phyloP scores from a whole-genome alignment of 2,888 invertebrate species.

The Punctoribates punctum region DNA sequence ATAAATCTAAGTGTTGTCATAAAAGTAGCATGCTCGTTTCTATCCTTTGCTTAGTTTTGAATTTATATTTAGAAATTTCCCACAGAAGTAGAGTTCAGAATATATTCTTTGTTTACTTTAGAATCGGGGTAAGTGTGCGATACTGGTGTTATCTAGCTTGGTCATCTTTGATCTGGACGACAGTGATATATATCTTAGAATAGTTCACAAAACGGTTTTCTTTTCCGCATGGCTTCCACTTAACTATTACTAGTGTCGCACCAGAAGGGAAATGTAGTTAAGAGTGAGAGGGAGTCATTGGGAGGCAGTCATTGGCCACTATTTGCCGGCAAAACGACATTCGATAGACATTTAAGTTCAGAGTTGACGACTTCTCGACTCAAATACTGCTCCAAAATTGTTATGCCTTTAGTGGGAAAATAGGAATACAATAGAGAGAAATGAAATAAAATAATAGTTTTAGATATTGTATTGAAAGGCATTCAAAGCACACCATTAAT shows the following conservation, averaged over 20 bases:
- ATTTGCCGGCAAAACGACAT: background rate
- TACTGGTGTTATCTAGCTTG: no score
- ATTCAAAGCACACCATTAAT: conserved; percentile 26
- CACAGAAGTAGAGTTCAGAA: no score
- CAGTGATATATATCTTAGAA: background rate
- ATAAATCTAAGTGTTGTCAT: no score
- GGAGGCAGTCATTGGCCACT: background rate
- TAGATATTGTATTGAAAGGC: conserved; percentile 9
- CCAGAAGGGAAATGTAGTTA: conserved; percentile 9
- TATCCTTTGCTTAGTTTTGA: no score
- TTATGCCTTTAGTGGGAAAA: conserved; percentile 21
- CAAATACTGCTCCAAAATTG: background rate
- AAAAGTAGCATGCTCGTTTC: no score
- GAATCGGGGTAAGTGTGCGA: no score
- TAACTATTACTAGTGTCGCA: conserved; percentile 13
- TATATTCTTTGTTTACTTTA: no score
- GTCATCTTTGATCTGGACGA: background rate
- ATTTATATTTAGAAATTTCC: no score
- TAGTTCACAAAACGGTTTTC: conserved; percentile 23
- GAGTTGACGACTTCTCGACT: conserved; percentile 2
- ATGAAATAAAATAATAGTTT: no score
- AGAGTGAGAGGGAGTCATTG: conserved; percentile 9
- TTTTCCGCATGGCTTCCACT: conserved; percentile 31
- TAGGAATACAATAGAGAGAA: background rate
- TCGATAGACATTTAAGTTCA: background rate